A percentile compares a stretch with the other conserved stretches of the same genome.
phyloP scores from a whole-genome alignment of 2,797 vertebrate species.

The Hippocampus kuda region DNA sequence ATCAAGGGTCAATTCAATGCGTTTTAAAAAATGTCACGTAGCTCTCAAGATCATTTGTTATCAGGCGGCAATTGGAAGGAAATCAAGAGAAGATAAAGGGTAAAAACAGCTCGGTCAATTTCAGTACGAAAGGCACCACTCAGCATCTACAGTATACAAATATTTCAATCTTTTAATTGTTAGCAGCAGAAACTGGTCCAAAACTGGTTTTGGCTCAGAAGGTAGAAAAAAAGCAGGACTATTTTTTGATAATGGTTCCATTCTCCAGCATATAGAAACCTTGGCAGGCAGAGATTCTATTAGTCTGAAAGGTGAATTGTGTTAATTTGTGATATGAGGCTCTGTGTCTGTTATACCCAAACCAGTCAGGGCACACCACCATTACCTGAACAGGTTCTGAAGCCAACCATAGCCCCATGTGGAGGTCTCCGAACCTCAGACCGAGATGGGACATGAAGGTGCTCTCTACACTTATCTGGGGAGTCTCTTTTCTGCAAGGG shows the following conservation, averaged over 20 bases:
- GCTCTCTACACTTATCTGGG: constrained; percentile 60
- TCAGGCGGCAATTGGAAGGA: constrained; percentile 51
- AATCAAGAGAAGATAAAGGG: constrained; percentile 51
- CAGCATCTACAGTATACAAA: not conserved
- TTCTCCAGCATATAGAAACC: not conserved
- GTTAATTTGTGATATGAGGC: not conserved
- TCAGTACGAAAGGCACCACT: not conserved
- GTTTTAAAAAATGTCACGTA: not conserved
- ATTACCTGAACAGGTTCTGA: constrained; percentile 35
- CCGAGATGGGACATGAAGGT: constrained; percentile 57
- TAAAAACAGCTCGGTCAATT: constrained; percentile 60
- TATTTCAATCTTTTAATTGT: not conserved
- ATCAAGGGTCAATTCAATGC: not conserved
- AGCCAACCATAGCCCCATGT: constrained; percentile 32
- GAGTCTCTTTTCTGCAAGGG: constrained; percentile 63
- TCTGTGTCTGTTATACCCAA: constrained; percentile 4
- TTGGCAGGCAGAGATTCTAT: not conserved
- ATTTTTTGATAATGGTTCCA: not conserved
- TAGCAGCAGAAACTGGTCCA: constrained; percentile 42
- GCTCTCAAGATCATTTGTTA: constrained; percentile 42
- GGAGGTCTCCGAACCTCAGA: constrained; percentile 33
- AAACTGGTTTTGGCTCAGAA: constrained; percentile 46
- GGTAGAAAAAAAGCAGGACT: constrained; percentile 58
- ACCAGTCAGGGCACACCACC: constrained; percentile 13
- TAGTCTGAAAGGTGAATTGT: not conserved